phyloP scores from a whole-genome alignment of 2,797 vertebrate genomes.

The Orientallactaga sibirica region DNA sequence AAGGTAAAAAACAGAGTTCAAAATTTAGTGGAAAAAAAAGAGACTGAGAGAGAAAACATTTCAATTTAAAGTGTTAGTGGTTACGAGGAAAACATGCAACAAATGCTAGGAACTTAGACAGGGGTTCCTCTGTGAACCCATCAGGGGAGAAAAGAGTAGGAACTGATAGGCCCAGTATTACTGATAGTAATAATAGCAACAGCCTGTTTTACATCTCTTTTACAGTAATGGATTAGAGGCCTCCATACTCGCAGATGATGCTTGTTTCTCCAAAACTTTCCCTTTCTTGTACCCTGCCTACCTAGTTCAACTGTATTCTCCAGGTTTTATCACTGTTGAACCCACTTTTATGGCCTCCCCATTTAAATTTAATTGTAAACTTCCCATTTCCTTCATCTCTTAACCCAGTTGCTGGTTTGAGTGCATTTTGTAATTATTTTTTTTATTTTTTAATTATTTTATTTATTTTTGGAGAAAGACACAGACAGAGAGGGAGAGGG shows the following conservation, averaged over 20 bases:
- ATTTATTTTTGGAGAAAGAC: too few species aligned
- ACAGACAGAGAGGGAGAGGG: too few species aligned
- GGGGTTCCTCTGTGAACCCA: background rate
- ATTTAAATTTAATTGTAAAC: background rate
- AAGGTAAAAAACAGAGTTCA: slow-evolving; percentile 17
- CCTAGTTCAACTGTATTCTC: background rate
- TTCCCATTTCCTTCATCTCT: background rate
- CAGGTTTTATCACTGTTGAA: background rate
- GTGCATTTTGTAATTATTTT: background rate
- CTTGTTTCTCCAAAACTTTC: background rate
- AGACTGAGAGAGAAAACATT: background rate
- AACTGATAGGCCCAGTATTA: background rate
- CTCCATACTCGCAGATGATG: too few species aligned
- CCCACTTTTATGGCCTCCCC: background rate
- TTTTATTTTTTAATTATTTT: background rate
- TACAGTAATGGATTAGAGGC: background rate
- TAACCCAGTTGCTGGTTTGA: background rate
- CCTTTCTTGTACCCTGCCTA: background rate
- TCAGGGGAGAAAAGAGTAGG: background rate
- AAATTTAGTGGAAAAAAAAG: background rate
- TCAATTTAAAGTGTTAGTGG: background rate
- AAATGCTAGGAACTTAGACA: background rate
- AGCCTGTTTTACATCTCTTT: background rate
- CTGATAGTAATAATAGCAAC: background rate
- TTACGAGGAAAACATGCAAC: background rate